Base-by-base conservation (phyloP, 2,113 vertebrate genomes). In the Salvelinus namaycush region DNA sequence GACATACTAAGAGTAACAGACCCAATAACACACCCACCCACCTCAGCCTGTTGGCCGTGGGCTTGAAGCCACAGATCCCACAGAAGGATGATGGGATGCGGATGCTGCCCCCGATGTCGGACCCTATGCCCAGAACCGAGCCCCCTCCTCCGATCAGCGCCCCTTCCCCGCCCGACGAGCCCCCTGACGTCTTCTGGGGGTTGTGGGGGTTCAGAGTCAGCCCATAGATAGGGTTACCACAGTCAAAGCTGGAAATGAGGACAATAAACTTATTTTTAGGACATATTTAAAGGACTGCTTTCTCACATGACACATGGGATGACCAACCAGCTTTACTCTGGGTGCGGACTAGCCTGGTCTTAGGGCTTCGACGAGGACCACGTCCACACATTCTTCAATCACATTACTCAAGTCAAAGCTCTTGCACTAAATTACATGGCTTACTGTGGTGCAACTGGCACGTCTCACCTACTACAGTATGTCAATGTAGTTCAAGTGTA, bases 201-300 rank as follows among this genome's bases (percentile, higher is more conserved):
- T 95, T 93, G 73, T 81, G 59, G 3, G 92, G 90, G 74, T 93
- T 94, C 62, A 90, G 0, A 0, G 92, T 94, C 84, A 90, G 88
- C 1, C 92, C 94, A 69, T 83, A 94, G 70, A 95, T 94, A 2
- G 90, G 90, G 77, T 95, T 96, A 80, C 92, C 79, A 84, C 94
- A 95, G 3, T 95, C 92, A 77, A 86, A 94, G 77, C 95, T 95
- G 74, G 3, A 81, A 2, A 74, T 5, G 7, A 72, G 3, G 4
- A 27, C 66, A 57, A 39, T 34, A 80, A 14, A 69, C 5, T 0
- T 14, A 54, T 54, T 54, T 54, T 54, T 54, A 54, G 51, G 51
- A 54, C 51, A 54, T 5, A 5, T 16, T 24, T n/a, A 22, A 62
- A 62, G 18, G 59, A 9, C n/a, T 62, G 13, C 59, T 62, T 62